Base-by-base conservation (phyloP, 2,888 invertebrate species). In the Campoplex capitator region DNA sequence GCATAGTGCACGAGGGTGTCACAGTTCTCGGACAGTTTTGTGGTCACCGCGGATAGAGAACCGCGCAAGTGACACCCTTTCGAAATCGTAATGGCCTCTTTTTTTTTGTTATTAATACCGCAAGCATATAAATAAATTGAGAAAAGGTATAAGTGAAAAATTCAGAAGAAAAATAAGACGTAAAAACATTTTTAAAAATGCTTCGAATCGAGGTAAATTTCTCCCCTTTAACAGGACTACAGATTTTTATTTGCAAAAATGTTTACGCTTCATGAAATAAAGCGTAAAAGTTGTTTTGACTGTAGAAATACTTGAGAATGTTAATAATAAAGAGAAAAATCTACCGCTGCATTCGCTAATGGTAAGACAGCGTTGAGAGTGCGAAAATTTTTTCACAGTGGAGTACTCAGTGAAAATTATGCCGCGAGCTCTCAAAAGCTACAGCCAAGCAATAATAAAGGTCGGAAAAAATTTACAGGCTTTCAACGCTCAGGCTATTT, bases 11-110 rank as follows among this genome's bases (percentile, higher is more conserved):
- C 75, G 18, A 58, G 62, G 48, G 45, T 67, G n/a, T 65, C 48
- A 67, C 77, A 77, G 51, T 67, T 67, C 48, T 77, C 42, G 6
- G 58, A 11, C 75, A 28, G 16, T 45, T 62, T 16, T 67, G 58
- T 45, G 58, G 62, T 77, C 51, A 28, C 35, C 32, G 23, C 11
- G 62, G 45, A 23, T 23, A 32, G 16, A 32, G 16, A 76, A 76
- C 62, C 62, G 62, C 62, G 38, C 58, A 76, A 48, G 56, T 9
- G 28, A 62, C 28, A 76, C 58, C 13, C 58, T 75, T 75, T 35
- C 42, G 23, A 62, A 58, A 76, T 56, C 56, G 38, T 71, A 32
- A 45, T 32, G 62, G 62, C 76, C 16, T 48, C 45, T 45, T 62
- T 62, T 32, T 32, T 62, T 32, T 58, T 58, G 4, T 23, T 23